phyloP scores from a whole-genome alignment of 2,113 vertebrate species.

The Calyptomena viridis region DNA sequence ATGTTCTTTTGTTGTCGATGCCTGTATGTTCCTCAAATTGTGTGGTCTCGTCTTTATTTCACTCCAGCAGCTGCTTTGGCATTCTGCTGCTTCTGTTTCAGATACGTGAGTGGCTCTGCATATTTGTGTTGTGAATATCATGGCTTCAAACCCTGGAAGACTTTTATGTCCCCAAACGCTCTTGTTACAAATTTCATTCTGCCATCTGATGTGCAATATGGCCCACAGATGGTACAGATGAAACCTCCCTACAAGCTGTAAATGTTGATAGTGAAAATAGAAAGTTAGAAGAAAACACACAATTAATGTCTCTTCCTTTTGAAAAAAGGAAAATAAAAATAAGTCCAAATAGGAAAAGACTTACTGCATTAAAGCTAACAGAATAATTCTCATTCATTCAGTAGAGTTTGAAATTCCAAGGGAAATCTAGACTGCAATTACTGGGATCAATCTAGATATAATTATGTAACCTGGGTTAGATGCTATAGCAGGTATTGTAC shows the following conservation, averaged over 20 bases:
- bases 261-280: conserved; percentile 28
- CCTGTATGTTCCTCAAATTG: not conserved
- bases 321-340: conserved; percentile 2
- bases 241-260: conserved; percentile 4
- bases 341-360: not conserved
- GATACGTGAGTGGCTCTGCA: not conserved
- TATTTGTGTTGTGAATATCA: conserved; percentile 6
- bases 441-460: not conserved
- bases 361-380: not conserved
- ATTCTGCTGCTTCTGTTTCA: not conserved
- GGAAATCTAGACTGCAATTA: not conserved
- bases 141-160: not conserved
- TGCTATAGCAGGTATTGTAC: not conserved
- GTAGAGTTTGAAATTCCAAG: not conserved
- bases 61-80: conserved; percentile 26
- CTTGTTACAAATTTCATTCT: conserved; percentile 27
- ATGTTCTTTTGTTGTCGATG: not conserved
- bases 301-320: not conserved
- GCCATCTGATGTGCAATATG: conserved; percentile 54
- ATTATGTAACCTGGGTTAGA: not conserved
- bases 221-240: conserved; percentile 41
- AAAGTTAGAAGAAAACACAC: conserved; percentile 34
- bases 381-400: not conserved
- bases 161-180: not conserved
- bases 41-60: conserved; percentile 40